These are phyloP conservation scores for Drosophila sproati DNA, from an alignment of 1,140 invertebrate species.

Conservation along the genomic window DNA sequence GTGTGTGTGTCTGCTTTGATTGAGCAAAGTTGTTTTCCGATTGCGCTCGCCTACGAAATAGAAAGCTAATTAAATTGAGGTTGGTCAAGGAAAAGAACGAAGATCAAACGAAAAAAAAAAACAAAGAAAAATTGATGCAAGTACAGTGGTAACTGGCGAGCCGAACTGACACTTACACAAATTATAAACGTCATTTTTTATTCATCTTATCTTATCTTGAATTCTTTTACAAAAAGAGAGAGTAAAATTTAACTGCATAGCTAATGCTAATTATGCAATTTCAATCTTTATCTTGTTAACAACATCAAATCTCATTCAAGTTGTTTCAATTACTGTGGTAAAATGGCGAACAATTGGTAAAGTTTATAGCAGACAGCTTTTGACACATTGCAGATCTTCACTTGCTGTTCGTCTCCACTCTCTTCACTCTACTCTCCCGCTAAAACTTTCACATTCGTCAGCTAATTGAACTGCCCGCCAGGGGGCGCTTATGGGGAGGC, in stretches of 20 bases:
- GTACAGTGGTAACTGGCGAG: no score
- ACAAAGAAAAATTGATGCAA: no score
- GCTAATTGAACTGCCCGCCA: conserved; percentile 44
- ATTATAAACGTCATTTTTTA: neutral
- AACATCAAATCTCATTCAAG: no score
- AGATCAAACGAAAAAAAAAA: neutral
- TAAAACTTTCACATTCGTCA: neutral
- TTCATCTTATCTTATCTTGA: no score
- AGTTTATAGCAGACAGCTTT: neutral
- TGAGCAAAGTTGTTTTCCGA: conserved; percentile 40
- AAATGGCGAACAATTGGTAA: neutral
- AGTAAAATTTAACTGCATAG: no score
- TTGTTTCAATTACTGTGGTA: no score
- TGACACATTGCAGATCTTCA: conserved; percentile 35
- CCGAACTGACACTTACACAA: neutral
- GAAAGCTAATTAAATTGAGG: conserved; percentile 62
- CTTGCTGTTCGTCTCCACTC: neutral
- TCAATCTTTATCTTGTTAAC: no score
- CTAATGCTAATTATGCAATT: no score
- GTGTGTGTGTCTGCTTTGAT: conserved; percentile 44
- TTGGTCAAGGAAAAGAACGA: conserved; percentile 50
- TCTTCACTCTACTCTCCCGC: neutral
- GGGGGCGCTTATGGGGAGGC: conserved; percentile 11
- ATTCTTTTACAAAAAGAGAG: no score
- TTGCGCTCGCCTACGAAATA: conserved; percentile 52